Conservation (phyloP, 2,888 invertebrate genomes). For the Tuta absoluta region DNA sequence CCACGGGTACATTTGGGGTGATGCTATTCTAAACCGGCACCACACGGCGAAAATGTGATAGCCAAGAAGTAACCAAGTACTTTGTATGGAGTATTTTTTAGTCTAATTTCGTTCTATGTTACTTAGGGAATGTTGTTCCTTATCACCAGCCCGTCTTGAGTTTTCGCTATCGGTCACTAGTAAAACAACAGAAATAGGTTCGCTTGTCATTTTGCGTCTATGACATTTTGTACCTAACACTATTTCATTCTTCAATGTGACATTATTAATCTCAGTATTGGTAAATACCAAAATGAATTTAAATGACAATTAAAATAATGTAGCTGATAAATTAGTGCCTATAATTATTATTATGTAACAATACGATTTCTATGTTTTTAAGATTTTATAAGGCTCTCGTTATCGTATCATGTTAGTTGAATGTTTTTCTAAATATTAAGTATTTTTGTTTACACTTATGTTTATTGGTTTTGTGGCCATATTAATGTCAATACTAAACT, state of each 20-base stretch:
- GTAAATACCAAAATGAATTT: conserved; percentile 17
- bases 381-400: conserved; percentile 8
- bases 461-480: not conserved
- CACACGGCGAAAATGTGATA: too few species aligned
- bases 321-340: not conserved
- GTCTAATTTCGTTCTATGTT: too few species aligned
- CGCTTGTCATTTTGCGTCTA: too few species aligned
- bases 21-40: too few species aligned
- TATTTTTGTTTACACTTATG: not conserved
- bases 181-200: too few species aligned
- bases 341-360: not conserved
- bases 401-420: not conserved
- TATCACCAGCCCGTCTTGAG: too few species aligned
- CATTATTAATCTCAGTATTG: conserved; percentile 2
- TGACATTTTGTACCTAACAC: too few species aligned
- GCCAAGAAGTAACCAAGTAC: too few species aligned
- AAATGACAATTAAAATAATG: not conserved
- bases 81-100: too few species aligned
- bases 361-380: not conserved
- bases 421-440: not conserved
- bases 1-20: too few species aligned
- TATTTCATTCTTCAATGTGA: not conserved
- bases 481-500: not conserved
- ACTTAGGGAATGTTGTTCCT: too few species aligned
- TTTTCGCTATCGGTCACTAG: too few species aligned